phyloP scores from a whole-genome alignment of 1,140 invertebrate species.

The Caenorhabditis brenneri region DNA sequence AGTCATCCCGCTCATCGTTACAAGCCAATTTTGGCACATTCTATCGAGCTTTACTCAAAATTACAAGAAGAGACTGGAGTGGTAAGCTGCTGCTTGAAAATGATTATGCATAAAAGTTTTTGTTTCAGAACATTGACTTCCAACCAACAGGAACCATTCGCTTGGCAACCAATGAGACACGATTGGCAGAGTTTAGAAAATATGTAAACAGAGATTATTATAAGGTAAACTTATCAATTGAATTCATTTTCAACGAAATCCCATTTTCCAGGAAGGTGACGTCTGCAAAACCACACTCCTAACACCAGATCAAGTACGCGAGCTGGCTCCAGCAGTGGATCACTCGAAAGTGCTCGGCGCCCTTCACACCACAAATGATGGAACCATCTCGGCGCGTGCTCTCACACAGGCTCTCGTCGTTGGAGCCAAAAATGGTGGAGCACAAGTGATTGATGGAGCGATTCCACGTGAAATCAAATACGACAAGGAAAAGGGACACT shows the following conservation, averaged over 20 bases:
- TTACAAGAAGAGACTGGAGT: slow-evolving; percentile 67
- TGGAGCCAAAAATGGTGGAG: slow-evolving; percentile 54
- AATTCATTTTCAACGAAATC: slow-evolving; percentile 4
- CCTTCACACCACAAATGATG: slow-evolving; percentile 53
- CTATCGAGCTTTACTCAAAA: slow-evolving; percentile 63
- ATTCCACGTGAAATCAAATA: slow-evolving; percentile 49
- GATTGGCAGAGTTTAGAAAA: slow-evolving; percentile 52
- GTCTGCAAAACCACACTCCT: slow-evolving; percentile 65
- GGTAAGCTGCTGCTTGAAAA: too few relatives aligned
- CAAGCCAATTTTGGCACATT: slow-evolving; percentile 65
- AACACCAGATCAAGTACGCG: slow-evolving; percentile 69
- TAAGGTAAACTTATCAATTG: slow-evolving; percentile 32
- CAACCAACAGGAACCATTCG: slow-evolving; percentile 55
- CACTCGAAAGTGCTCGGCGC: slow-evolving; percentile 51
- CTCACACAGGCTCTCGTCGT: slow-evolving; percentile 44
- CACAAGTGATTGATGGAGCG: slow-evolving; percentile 49
- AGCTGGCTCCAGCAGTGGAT: slow-evolving; percentile 71
- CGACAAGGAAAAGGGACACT: slow-evolving; percentile 48
- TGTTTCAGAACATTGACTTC: slow-evolving; percentile 58
- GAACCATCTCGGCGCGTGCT: slow-evolving; percentile 31
- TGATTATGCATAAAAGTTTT: too few relatives aligned
- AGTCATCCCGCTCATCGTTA: slow-evolving; percentile 65
- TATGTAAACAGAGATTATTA: slow-evolving; percentile 64
- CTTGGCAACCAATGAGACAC: slow-evolving; percentile 53
- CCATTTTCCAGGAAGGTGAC: slow-evolving; percentile 48